A percentile compares a stretch with the other conserved stretches of the same genome.
Evolutionary conservation across 2,888 invertebrate species (phyloP).

Genomic region (Clusia tigrina): DNA sequence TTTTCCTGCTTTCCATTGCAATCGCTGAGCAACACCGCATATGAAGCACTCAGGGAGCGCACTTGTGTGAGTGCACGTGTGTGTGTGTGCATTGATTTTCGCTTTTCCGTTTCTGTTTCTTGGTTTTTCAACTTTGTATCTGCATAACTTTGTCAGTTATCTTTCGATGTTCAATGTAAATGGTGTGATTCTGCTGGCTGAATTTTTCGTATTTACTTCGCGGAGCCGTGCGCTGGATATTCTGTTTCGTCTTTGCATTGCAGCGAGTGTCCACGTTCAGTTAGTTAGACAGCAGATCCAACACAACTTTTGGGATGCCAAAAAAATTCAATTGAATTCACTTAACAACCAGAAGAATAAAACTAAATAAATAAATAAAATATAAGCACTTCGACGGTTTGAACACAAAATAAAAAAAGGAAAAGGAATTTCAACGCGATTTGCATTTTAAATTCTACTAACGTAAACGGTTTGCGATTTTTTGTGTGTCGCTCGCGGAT

Average conservation of each 20-base stretch:
- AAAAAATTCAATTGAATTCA: neutral
- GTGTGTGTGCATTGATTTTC: neutral
- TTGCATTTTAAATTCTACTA: neutral
- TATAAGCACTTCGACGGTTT: neutral
- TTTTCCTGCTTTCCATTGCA: neutral
- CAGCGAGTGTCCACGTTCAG: neutral
- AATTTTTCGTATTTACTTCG: neutral
- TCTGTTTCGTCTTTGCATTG: neutral
- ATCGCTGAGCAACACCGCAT: too few species aligned
- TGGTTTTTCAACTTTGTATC: conserved; percentile 30
- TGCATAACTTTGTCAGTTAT: conserved; percentile 44
- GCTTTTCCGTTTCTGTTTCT: neutral
- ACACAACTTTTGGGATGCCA: neutral
- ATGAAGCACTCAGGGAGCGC: neutral
- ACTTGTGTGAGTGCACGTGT: neutral
- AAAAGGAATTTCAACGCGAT: conserved; percentile 2
- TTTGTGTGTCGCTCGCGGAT: neutral
- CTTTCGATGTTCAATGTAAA: conserved; percentile 36
- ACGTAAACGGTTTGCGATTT: neutral
- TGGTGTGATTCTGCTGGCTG: neutral
- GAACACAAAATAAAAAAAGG: neutral
- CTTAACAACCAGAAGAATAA: too few species aligned
- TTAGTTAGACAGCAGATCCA: neutral
- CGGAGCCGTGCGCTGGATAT: conserved; percentile 5
- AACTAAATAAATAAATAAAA: too few species aligned